These are phyloP conservation scores for Drosophila anomalata DNA, from an alignment of 2,888 invertebrate species.

Conservation along the genomic window DNA sequence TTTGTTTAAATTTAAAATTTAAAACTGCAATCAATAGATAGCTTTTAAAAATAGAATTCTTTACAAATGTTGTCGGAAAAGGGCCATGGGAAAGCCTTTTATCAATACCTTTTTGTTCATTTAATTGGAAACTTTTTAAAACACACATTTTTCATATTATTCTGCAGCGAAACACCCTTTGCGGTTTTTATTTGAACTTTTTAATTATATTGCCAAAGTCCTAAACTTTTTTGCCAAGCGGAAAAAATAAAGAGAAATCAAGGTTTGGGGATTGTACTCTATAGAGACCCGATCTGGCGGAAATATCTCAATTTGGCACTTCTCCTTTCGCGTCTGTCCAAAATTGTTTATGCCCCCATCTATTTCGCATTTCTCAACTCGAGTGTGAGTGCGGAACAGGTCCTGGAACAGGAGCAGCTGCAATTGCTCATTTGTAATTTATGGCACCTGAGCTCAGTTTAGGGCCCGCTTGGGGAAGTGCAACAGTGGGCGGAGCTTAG, in stretches of 20 bases:
- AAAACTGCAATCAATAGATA: neutral
- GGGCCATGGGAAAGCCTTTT: neutral
- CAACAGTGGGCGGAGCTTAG: constrained; percentile 1
- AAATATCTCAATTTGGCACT: constrained; percentile 33
- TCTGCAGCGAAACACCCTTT: neutral
- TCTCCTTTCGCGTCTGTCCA: constrained; percentile 11
- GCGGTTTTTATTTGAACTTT: neutral
- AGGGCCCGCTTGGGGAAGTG: constrained; percentile 51
- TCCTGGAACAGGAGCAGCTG: constrained; percentile 29
- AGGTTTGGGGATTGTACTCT: neutral
- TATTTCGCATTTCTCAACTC: constrained; percentile 46
- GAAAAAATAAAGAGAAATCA: neutral
- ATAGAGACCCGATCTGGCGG: constrained; percentile 21
- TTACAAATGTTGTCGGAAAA: too few relatives aligned
- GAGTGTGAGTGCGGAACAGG: constrained; percentile 10
- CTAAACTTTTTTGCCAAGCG: neutral
- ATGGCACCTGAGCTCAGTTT: constrained; percentile 70
- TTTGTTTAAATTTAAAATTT: too few relatives aligned
- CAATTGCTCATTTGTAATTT: constrained; percentile 76
- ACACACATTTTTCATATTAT: constrained; percentile 1
- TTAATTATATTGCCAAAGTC: neutral
- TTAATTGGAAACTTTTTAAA: constrained; percentile 10
- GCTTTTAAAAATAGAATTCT: neutral
- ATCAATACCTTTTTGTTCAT: constrained; percentile 2
- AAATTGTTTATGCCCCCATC: constrained; percentile 51